Evolutionary conservation across 1,140 invertebrate species (phyloP).

Genomic region (Portunus trituberculatus): DNA sequence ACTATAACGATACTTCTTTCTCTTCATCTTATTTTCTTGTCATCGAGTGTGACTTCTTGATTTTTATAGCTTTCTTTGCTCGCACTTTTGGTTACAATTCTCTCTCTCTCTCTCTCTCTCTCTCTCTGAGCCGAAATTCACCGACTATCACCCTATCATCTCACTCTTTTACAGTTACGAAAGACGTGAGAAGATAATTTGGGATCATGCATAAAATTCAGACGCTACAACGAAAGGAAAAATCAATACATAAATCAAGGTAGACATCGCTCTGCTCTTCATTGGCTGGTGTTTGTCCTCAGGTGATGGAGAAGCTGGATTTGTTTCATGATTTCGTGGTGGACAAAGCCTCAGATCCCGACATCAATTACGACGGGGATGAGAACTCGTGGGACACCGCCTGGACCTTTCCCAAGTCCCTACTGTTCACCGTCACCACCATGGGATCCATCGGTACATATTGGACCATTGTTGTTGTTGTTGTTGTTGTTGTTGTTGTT

Average conservation of each 20-base stretch:
- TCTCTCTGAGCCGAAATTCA: too few species aligned
- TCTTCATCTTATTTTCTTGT: too few species aligned
- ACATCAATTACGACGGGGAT: conserved; percentile 78
- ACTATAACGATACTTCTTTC: too few species aligned
- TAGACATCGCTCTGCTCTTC: conserved; percentile 14
- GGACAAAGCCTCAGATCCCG: conserved; percentile 64
- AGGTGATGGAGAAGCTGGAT: conserved; percentile 76
- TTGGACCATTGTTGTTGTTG: too few species aligned
- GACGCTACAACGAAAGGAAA: not conserved
- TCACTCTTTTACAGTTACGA: too few species aligned
- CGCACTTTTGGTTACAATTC: not conserved
- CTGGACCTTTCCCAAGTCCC: conserved; percentile 79
- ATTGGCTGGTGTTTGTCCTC: not conserved
- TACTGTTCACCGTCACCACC: conserved; percentile 79
- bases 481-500: too few species aligned
- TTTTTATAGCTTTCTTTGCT: too few species aligned
- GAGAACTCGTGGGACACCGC: conserved; percentile 78
- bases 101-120: conserved; percentile 6
- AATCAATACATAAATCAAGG: conserved; percentile 15
- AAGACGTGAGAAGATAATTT: too few species aligned
- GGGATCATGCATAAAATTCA: too few species aligned
- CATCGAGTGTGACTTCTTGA: too few species aligned
- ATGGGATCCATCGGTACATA: conserved; percentile 79
- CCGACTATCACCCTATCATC: too few species aligned
- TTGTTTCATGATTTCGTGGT: conserved; percentile 78